A percentile compares a stretch with the other conserved stretches of the same genome.
These are phyloP conservation scores for Corbicula japonica DNA, from an alignment of 2,888 invertebrate species.

Conservation along the genomic window DNA sequence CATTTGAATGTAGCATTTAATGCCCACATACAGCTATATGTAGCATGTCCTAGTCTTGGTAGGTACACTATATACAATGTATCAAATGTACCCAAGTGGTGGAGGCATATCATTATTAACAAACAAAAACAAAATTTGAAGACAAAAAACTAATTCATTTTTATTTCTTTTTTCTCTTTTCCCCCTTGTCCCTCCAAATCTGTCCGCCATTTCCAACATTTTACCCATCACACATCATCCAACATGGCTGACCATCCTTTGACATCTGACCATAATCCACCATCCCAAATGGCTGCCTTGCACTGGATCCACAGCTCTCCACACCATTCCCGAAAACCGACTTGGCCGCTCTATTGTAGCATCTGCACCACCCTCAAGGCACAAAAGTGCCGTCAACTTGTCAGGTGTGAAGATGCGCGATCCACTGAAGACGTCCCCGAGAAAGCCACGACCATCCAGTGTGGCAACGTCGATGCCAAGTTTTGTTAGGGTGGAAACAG, in stretches of 20 bases:
- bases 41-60: too few relatives aligned
- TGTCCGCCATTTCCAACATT: conserved; percentile 31
- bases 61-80: conserved; percentile 17
- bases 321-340: conserved; percentile 82
- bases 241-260: conserved; percentile 5
- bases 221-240: conserved; percentile 29
- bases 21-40: too few relatives aligned
- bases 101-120: conserved; percentile 53
- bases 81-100: conserved; percentile 62
- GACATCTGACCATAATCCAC: conserved; percentile 20
- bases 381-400: conserved; percentile 75
- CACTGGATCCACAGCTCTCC: conserved; percentile 74
- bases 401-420: conserved; percentile 75
- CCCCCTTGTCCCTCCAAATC: conserved; percentile 36
- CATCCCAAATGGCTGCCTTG: conserved; percentile 22
- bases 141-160: conserved; percentile 46
- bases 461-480: conserved; percentile 82
- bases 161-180: conserved; percentile 67
- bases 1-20: too few relatives aligned
- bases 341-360: conserved; percentile 83
- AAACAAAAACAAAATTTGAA: conserved; percentile 25
- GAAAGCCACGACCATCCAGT: conserved; percentile 82
- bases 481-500: conserved; percentile 73
- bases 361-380: conserved; percentile 73
- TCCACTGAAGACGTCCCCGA: conserved; percentile 67